A percentile compares a stretch with the other conserved stretches of the same genome.
Conservation (phyloP, 2,113 vertebrate genomes). For the Etheostoma cragini region DNA sequence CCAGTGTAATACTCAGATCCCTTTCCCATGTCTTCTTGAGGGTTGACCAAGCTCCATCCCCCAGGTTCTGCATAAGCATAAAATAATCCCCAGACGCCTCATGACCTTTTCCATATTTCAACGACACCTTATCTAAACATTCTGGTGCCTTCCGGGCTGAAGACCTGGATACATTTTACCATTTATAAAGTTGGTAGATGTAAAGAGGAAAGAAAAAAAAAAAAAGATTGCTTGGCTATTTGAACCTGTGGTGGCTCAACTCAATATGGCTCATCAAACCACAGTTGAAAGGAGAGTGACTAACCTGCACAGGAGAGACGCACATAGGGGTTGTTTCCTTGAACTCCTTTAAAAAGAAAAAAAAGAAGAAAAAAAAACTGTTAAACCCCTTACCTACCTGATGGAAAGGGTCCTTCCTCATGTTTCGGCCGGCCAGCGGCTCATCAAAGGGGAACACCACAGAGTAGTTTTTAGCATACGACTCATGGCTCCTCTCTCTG, state of each 20-base stretch:
- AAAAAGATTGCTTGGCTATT: background rate
- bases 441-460: slow-evolving; percentile 95
- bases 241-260: background rate
- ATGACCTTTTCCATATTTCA: no score
- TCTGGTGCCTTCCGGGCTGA: no score
- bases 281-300: slow-evolving; percentile 2
- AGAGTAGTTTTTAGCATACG: slow-evolving; percentile 96
- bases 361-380: background rate
- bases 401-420: slow-evolving; percentile 90
- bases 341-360: slow-evolving; percentile 12
- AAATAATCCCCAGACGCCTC: no score
- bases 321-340: slow-evolving; percentile 11
- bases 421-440: slow-evolving; percentile 91
- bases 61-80: no score
- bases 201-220: background rate
- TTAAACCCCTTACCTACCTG: slow-evolving; percentile 83
- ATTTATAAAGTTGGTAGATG: background rate
- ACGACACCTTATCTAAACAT: no score
- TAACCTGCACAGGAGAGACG: background rate
- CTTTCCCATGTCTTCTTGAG: no score
- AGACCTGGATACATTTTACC: no score
- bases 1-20: no score
- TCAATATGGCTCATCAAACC: slow-evolving; percentile 13
- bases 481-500: slow-evolving; percentile 95
- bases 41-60: no score